These are phyloP conservation scores for Tricholauxania praeusta DNA, from an alignment of 2,888 invertebrate genomes.

Conservation along the genomic window DNA sequence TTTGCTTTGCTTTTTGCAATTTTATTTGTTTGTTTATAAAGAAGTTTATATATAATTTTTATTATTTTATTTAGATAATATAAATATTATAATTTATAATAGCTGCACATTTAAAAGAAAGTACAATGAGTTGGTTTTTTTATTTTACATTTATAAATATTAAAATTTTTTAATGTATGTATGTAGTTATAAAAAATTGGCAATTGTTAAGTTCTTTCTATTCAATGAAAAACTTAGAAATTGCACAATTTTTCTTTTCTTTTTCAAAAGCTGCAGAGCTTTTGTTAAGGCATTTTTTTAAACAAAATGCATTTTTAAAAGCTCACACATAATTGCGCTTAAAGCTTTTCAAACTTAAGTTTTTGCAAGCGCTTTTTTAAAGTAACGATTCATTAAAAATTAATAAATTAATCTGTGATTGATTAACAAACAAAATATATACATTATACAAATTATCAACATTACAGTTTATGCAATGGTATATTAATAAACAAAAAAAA, in stretches of 20 bases:
- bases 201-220: conserved; percentile 22
- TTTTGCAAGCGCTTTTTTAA: background rate
- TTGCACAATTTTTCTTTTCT: conserved; percentile 23
- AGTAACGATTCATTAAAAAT: conserved; percentile 15
- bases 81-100: conserved; percentile 34
- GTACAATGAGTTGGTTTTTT: conserved; percentile 19
- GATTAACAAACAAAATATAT: background rate
- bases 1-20: background rate
- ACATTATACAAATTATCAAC: background rate
- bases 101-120: conserved; percentile 47
- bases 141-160: conserved; percentile 24
- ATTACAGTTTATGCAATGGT: background rate
- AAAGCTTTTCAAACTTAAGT: conserved; percentile 9
- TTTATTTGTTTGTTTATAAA: background rate
- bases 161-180: conserved; percentile 23
- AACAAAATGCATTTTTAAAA: background rate
- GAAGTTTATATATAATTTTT: background rate
- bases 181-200: conserved; percentile 24
- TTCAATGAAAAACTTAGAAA: background rate
- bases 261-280: conserved; percentile 3
- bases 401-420: conserved; percentile 14
- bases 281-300: background rate
- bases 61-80: conserved; percentile 10
- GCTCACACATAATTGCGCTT: background rate
- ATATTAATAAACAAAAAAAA: background rate